Percentiles rank a stretch among this genome's conserved stretches.
Conservation (phyloP, 92 coral and sea anemone species). For the Hydrozoanthus gracilis region DNA sequence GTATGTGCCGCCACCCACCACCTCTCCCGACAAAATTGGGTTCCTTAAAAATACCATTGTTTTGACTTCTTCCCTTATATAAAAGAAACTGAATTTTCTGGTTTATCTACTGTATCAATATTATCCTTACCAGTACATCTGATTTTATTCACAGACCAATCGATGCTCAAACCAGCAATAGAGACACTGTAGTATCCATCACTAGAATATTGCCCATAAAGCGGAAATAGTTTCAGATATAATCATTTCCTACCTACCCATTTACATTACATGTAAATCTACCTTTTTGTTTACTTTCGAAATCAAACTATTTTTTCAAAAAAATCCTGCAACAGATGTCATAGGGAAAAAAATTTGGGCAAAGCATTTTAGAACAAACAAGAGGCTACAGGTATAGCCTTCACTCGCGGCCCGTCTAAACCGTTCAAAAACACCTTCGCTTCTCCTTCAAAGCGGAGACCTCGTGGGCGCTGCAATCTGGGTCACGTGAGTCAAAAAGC, state of each 20-base stretch:
- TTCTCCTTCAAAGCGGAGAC: too few relatives aligned
- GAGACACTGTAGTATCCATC: slow-evolving; percentile 26
- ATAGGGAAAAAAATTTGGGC: slow-evolving; percentile 16
- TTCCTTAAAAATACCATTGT: too few relatives aligned
- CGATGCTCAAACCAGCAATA: slow-evolving; percentile 34
- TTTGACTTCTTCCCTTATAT: too few relatives aligned
- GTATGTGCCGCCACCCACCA: too few relatives aligned
- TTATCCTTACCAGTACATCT: slow-evolving; percentile 40
- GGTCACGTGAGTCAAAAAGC: too few relatives aligned
- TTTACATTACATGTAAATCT: background rate
- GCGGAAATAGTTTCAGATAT: background rate
- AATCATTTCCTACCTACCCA: slow-evolving; percentile 8
- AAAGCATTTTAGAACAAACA: background rate
- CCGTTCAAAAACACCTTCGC: too few relatives aligned
- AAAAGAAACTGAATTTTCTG: slow-evolving; percentile 35
- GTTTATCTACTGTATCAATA: slow-evolving; percentile 12
- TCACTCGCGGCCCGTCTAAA: too few relatives aligned
- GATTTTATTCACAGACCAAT: slow-evolving; percentile 39
- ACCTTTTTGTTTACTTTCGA: background rate
- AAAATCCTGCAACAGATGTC: slow-evolving; percentile 14
- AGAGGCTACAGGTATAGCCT: too few relatives aligned
- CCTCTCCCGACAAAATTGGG: too few relatives aligned
- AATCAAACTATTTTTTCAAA: background rate
- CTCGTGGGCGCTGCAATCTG: too few relatives aligned
- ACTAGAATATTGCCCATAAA: slow-evolving; percentile 32